These are phyloP conservation scores for Morelia viridis DNA, from an alignment of 2,797 vertebrate genomes.

Conservation along the genomic window DNA sequence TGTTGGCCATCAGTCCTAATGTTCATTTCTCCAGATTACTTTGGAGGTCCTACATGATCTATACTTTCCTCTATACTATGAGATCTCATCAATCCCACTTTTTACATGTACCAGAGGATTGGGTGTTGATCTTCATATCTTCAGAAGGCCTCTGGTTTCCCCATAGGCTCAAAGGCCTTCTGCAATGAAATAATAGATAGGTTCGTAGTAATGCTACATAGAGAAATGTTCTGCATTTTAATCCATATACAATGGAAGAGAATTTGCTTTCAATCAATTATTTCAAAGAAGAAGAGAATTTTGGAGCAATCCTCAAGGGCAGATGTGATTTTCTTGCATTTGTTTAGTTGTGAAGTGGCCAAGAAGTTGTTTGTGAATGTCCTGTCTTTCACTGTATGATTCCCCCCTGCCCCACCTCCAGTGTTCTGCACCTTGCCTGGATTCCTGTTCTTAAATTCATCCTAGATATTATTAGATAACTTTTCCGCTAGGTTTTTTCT, in stretches of 20 bases:
- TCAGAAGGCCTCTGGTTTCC: not conserved
- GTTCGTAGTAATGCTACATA: not conserved
- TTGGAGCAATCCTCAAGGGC: not conserved
- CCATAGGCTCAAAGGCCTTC: not conserved
- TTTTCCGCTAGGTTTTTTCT: not conserved
- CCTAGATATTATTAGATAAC: not conserved
- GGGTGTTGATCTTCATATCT: not conserved
- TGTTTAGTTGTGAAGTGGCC: not conserved
- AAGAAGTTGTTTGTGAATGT: not conserved
- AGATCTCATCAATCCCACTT: too few species aligned
- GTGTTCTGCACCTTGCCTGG: not conserved
- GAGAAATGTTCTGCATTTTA: not conserved
- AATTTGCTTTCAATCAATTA: not conserved
- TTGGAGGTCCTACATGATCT: too few species aligned
- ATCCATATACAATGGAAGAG: not conserved
- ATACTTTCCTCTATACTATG: too few species aligned
- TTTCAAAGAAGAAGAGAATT: not conserved
- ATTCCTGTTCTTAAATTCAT: not conserved
- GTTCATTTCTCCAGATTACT: too few species aligned
- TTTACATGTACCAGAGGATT: too few species aligned
- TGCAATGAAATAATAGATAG: not conserved
- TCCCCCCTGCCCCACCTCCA: not conserved
- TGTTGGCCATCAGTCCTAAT: too few species aligned
- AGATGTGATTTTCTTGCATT: not conserved
- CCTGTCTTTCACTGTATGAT: not conserved